phyloP scores from a whole-genome alignment of 1,140 invertebrate species.

The Scaptomyza montana region DNA sequence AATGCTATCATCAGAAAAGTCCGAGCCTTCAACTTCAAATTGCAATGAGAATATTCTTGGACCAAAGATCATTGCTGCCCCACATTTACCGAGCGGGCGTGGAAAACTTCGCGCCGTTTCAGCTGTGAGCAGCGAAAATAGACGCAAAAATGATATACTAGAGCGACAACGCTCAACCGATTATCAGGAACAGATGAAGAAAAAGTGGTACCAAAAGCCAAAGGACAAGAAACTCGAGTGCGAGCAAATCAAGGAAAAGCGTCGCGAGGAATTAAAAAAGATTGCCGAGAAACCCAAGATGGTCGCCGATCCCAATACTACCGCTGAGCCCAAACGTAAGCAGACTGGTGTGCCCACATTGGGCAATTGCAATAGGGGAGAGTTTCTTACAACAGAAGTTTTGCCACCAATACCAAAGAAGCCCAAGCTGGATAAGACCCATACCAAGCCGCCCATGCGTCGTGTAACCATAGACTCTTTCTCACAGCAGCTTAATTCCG shows the following conservation, averaged over 20 bases:
- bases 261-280: constrained; percentile 66
- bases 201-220: constrained; percentile 66
- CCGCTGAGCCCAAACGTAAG: constrained; percentile 29
- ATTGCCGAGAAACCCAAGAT: constrained; percentile 30
- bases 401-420: constrained; percentile 34
- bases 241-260: constrained; percentile 48
- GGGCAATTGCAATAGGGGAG: constrained; percentile 63
- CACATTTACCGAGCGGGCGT: constrained; percentile 49
- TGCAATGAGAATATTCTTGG: background rate
- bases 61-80: constrained; percentile 57
- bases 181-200: constrained; percentile 39
- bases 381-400: constrained; percentile 53
- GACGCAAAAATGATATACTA: constrained; percentile 4
- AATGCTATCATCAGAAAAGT: background rate
- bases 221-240: constrained; percentile 47
- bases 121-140: constrained; percentile 8
- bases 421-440: constrained; percentile 14
- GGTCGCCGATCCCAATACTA: no score
- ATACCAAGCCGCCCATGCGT: background rate
- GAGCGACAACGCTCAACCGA: constrained; percentile 43
- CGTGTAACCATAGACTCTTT: constrained; percentile 41
- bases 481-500: constrained; percentile 39
- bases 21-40: background rate
- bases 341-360: constrained; percentile 33
- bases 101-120: constrained; percentile 64